A percentile compares a stretch with the other conserved stretches of the same genome.
Conservation (phyloP, 2,797 vertebrate genomes). For the Gorsachius magnificus region DNA sequence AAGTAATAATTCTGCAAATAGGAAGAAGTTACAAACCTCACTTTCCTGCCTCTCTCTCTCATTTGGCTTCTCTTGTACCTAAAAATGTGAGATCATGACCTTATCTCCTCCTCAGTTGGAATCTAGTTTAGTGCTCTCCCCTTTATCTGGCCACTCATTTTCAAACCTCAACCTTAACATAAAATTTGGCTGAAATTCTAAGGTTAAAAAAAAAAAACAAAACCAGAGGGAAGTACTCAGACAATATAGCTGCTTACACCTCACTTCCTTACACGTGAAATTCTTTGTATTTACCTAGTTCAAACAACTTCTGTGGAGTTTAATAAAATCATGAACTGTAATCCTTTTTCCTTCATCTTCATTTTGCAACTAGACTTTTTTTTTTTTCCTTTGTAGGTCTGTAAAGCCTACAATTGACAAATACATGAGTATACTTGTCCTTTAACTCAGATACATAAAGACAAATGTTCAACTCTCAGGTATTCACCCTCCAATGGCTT, state of each 20-base stretch:
- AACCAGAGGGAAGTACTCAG: background rate
- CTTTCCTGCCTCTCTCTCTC: background rate
- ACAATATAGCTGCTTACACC: background rate
- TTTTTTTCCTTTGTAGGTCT: background rate
- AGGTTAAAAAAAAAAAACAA: background rate
- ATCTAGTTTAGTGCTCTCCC: background rate
- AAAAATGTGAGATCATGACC: background rate
- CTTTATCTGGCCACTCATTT: background rate
- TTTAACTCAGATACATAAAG: background rate
- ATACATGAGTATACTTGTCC: background rate
- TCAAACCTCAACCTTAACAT: background rate
- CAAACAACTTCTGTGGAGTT: background rate
- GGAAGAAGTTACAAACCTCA: background rate
- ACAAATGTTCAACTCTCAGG: background rate
- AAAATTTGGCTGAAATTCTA: background rate
- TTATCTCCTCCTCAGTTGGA: background rate
- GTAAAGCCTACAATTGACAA: background rate
- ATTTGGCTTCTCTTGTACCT: background rate
- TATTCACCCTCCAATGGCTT: background rate
- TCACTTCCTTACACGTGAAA: background rate
- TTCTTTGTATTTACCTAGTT: background rate
- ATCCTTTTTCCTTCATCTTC: background rate
- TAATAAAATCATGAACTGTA: background rate
- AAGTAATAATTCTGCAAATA: background rate
- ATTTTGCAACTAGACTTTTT: background rate